Conservation (phyloP, 2,888 invertebrate genomes). For the Agelastica alni region DNA sequence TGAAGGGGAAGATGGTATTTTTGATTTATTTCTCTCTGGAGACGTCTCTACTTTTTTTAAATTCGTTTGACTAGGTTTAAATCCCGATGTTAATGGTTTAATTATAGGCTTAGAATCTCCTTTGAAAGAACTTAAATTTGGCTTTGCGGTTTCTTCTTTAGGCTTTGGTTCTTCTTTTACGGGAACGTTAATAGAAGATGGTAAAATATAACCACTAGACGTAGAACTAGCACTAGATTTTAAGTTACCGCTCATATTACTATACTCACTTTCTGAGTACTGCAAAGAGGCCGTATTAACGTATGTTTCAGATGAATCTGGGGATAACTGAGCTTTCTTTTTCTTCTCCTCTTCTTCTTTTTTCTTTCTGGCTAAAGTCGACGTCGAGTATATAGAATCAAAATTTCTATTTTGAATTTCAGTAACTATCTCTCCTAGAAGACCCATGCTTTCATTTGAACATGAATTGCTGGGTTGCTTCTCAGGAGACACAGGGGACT, state of each 20-base stretch:
- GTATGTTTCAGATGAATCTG: constrained; percentile 60
- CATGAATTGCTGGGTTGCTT: constrained; percentile 55
- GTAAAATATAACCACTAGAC: constrained; percentile 74
- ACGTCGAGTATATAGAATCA: constrained; percentile 84
- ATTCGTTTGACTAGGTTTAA: constrained; percentile 27
- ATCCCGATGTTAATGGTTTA: constrained; percentile 38
- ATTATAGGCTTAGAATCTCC: constrained; percentile 35
- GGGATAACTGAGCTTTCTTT: constrained; percentile 43
- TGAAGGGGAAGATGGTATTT: constrained; percentile 27
- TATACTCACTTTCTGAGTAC: constrained; percentile 63
- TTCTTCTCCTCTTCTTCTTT: constrained; percentile 56
- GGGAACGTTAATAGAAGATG: constrained; percentile 73
- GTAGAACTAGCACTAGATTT: constrained; percentile 62
- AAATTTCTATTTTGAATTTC: constrained; percentile 86
- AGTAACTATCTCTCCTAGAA: constrained; percentile 83
- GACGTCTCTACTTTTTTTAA: constrained; percentile 34
- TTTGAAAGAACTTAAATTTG: constrained; percentile 46
- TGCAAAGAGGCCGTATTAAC: constrained; percentile 61
- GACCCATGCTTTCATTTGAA: constrained; percentile 72
- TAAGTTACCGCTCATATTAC: constrained; percentile 60
- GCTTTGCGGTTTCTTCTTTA: constrained; percentile 32
- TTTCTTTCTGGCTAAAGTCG: constrained; percentile 69
- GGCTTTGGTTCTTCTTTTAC: constrained; percentile 39
- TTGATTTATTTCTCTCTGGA: constrained; percentile 34
- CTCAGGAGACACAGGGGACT: constrained; percentile 62